Evolutionary conservation across 2,888 invertebrate genomes (phyloP).

Genomic region (Microdon myrmicae): DNA sequence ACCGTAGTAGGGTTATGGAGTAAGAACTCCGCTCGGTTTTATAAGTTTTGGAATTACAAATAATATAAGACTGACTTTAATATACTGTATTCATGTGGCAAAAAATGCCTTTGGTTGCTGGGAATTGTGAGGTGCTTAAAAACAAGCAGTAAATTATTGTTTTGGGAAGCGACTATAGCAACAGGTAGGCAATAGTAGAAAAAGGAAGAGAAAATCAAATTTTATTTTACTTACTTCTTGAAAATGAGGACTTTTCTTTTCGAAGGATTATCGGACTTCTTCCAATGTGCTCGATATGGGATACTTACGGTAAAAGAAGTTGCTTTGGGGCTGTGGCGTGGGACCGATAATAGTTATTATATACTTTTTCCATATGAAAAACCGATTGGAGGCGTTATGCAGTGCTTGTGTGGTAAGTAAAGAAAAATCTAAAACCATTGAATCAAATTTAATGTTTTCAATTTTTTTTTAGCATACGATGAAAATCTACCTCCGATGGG

Average conservation of each 20-base stretch:
- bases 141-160: too few species aligned
- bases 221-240: too few species aligned
- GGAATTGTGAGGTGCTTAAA: too few species aligned
- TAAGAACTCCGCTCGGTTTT: too few species aligned
- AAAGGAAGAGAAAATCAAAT: too few species aligned
- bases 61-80: too few species aligned
- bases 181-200: too few species aligned
- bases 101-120: too few species aligned
- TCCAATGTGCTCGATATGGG: conserved; percentile 60
- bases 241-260: conserved; percentile 18
- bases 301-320: conserved; percentile 71
- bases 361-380: conserved; percentile 71
- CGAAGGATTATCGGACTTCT: conserved; percentile 65
- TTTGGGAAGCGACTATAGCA: too few species aligned
- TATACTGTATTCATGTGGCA: too few species aligned
- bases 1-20: too few species aligned
- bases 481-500: conserved; percentile 34
- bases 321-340: conserved; percentile 71
- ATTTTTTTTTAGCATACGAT: conserved; percentile 13
- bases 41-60: too few species aligned
- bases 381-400: conserved; percentile 23
- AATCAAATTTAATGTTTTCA: neutral
- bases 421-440: neutral
- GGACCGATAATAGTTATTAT: conserved; percentile 67
- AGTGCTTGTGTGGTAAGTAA: conserved; percentile 57